These are phyloP conservation scores for Ichneumon xanthorius DNA, from an alignment of 2,888 invertebrate species.

Conservation along the genomic window DNA sequence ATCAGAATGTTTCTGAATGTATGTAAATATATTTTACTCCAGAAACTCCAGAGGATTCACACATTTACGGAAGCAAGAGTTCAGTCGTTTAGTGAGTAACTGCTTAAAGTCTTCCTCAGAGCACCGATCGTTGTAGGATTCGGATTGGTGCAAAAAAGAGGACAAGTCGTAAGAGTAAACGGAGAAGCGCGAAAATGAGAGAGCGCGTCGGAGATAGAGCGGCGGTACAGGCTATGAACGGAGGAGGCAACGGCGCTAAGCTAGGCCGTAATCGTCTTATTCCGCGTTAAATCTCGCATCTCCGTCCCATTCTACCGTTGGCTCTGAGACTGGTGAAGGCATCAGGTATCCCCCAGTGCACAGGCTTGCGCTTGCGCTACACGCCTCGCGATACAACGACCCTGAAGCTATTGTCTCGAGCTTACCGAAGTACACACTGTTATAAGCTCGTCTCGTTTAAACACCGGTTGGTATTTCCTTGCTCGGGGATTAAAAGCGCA, in stretches of 20 bases:
- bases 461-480: constrained; percentile 40
- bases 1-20: not conserved
- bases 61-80: constrained; percentile 63
- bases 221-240: constrained; percentile 34
- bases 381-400: constrained; percentile 40
- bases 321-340: constrained; percentile 26
- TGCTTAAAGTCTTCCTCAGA: constrained; percentile 58
- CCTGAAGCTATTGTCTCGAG: constrained; percentile 57
- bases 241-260: constrained; percentile 73
- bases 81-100: constrained; percentile 61
- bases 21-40: not conserved
- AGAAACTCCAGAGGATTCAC: constrained; percentile 45
- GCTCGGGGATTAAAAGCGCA: constrained; percentile 40
- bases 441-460: constrained; percentile 61
- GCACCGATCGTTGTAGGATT: constrained; percentile 31
- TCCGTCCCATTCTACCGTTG: constrained; percentile 65
- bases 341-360: constrained; percentile 48
- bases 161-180: constrained; percentile 36
- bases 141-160: constrained; percentile 4
- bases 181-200: constrained; percentile 26
- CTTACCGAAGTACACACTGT: constrained; percentile 57
- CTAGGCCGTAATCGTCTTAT: constrained; percentile 82
- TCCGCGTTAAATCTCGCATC: constrained; percentile 80
- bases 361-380: constrained; percentile 48
- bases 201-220: constrained; percentile 32